Conservation (phyloP, 2,888 invertebrate genomes). For the Caenorhabditis japonica region DNA sequence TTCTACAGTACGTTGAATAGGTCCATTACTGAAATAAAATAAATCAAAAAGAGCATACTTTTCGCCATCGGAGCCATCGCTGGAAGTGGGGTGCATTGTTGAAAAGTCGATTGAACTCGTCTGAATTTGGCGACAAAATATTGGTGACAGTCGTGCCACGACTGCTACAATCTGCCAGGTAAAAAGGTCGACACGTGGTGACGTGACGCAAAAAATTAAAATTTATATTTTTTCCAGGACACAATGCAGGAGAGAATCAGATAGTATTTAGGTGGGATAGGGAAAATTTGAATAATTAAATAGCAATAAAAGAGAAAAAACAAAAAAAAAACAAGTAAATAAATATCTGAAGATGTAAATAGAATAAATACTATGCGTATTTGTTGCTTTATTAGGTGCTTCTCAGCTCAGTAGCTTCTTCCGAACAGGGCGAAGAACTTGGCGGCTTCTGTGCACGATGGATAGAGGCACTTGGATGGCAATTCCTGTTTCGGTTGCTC, state of each 20-base stretch:
- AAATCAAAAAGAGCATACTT: slow-evolving; percentile 1
- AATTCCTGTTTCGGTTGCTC: slow-evolving; percentile 80
- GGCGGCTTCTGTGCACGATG: slow-evolving; percentile 86
- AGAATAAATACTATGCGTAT: slow-evolving; percentile 33
- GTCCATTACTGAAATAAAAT: neutral
- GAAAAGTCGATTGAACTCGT: neutral
- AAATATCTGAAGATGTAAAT: slow-evolving; percentile 6
- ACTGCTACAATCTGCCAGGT: too few relatives aligned
- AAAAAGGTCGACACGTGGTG: too few relatives aligned
- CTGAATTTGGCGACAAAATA: too few relatives aligned
- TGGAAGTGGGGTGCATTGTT: slow-evolving; percentile 5
- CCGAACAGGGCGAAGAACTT: slow-evolving; percentile 93
- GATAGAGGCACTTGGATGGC: slow-evolving; percentile 86
- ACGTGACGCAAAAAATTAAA: too few relatives aligned
- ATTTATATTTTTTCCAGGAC: too few relatives aligned
- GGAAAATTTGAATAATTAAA: neutral
- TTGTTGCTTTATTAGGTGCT: neutral
- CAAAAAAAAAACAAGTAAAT: too few relatives aligned
- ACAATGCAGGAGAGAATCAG: neutral
- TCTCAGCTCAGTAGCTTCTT: slow-evolving; percentile 86
- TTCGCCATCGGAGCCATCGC: slow-evolving; percentile 16
- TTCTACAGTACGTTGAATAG: too few relatives aligned
- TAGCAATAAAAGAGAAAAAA: neutral
- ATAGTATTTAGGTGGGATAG: slow-evolving; percentile 5
- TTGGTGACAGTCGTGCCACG: too few relatives aligned